A percentile compares a stretch with the other conserved stretches of the same genome.
Conservation (phyloP, 2,113 vertebrate genomes). For the Meleagris gallopavo region DNA sequence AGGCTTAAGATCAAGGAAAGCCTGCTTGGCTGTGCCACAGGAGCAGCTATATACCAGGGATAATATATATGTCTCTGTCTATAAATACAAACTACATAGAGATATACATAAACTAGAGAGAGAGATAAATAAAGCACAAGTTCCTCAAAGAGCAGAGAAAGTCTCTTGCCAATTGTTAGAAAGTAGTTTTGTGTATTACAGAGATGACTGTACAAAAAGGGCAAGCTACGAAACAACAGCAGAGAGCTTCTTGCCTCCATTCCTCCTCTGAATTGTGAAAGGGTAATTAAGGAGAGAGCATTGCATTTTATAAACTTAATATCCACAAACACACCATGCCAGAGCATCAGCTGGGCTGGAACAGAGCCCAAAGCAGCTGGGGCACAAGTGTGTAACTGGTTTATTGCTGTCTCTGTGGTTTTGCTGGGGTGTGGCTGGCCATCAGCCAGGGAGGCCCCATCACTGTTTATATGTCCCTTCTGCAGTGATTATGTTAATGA, state of each 20-base stretch:
- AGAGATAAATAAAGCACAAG: neutral
- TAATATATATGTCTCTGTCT: neutral
- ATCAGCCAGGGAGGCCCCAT: conserved; percentile 46
- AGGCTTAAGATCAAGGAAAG: neutral
- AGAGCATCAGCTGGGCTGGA: conserved; percentile 63
- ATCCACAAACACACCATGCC: conserved; percentile 17
- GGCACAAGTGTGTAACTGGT: conserved; percentile 10
- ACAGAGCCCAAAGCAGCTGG: conserved; percentile 47
- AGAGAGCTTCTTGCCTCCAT: neutral
- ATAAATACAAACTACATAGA: neutral
- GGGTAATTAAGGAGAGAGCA: conserved; percentile 31
- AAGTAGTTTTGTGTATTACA: neutral
- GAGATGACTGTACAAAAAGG: neutral
- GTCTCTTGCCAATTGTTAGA: neutral
- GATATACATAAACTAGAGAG: neutral
- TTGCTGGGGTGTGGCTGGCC: conserved; percentile 54
- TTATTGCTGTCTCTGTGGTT: conserved; percentile 52
- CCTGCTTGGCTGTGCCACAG: neutral
- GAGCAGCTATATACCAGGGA: neutral
- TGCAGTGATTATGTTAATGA: conserved; percentile 3
- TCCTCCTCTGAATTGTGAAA: neutral
- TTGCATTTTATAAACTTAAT: conserved; percentile 33
- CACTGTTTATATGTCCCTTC: neutral
- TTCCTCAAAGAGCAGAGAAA: neutral
- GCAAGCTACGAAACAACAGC: conserved; percentile 2